phyloP scores from a whole-genome alignment of 2,113 vertebrate genomes.

The Lophius piscatorius region DNA sequence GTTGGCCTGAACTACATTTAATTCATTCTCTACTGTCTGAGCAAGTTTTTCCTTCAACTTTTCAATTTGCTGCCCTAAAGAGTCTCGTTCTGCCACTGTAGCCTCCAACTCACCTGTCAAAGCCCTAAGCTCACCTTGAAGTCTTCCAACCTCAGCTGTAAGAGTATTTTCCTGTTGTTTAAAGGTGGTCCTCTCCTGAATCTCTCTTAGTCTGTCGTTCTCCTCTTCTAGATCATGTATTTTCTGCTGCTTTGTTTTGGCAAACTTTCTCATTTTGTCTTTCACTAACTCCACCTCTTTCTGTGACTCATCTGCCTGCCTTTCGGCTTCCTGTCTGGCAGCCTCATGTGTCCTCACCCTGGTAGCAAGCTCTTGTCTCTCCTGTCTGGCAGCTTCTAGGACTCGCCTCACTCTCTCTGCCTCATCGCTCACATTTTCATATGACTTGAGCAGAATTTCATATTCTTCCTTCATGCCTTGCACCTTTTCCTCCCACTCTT shows the following conservation, averaged over 20 bases:
- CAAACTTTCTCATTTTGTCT: slow-evolving; percentile 98
- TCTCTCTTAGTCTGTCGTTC: slow-evolving; percentile 85
- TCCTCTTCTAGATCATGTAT: slow-evolving; percentile 95
- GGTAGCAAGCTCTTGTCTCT: slow-evolving; percentile 87
- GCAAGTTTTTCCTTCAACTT: slow-evolving; percentile 72
- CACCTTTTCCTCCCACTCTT: slow-evolving; percentile 86
- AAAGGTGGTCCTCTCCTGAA: slow-evolving; percentile 52
- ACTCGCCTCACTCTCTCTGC: slow-evolving; percentile 88
- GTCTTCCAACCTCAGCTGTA: slow-evolving; percentile 57
- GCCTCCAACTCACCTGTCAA: slow-evolving; percentile 65
- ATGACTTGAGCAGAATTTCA: slow-evolving; percentile 92
- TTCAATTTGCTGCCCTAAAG: slow-evolving; percentile 61
- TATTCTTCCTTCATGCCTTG: slow-evolving; percentile 90
- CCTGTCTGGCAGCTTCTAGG: slow-evolving; percentile 87
- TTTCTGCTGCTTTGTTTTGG: slow-evolving; percentile 95
- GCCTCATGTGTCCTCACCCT: slow-evolving; percentile 81
- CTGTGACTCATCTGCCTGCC: slow-evolving; percentile 82
- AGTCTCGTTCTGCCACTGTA: slow-evolving; percentile 58
- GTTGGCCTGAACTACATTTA: slow-evolving; percentile 18
- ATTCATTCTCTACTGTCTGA: slow-evolving; percentile 59
- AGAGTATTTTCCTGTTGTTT: slow-evolving; percentile 52
- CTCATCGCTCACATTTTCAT: slow-evolving; percentile 94
- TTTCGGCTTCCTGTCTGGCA: slow-evolving; percentile 82
- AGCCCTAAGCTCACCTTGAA: slow-evolving; percentile 57
- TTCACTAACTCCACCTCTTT: slow-evolving; percentile 89